Evolutionary conservation across 92 coral and sea anemone species (phyloP), one percentile per base, ranked within the genome.

Genomic region (Phymanthus crucifer): DNA sequence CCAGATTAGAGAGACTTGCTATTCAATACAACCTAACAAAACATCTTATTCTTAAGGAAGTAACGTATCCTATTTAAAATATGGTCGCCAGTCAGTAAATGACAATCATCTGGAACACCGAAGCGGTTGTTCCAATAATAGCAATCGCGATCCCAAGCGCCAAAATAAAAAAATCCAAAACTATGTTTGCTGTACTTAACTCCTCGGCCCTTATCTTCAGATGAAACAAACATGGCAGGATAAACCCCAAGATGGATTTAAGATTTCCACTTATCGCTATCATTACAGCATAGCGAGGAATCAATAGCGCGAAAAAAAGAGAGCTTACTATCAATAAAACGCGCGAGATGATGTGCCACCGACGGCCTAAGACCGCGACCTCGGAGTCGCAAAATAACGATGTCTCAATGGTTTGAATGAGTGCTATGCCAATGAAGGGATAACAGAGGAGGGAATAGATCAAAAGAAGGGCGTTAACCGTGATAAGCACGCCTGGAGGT

Each of bases 241-340:
- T 72, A 57, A 80, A 58, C 14, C 78, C 84, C 17, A 72, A 32
- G 29, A 71, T 43, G 1, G 84, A 76, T 31, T 58, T 72, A 24
- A 80, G 78, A 57, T 31, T 80, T 0, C 84, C 84, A 19, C 84
- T 80, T 12, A 87, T 70, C 0, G 86, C 83, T 73, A 82, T 76
- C 29, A 88, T 72, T 14, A 84, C 86, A 5, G 86, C 88, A 46
- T 84, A 88, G 33, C 86, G 83, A 12, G 92, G 89, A 50, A 88
- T 54, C 11, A 81, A 68, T 48, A 79, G 40, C 4, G 92, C 92
- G 0, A 75, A 74, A 5, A 83, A 66, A 6, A 85, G 34, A 21
- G 92, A 80, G 0, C 77, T 47, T 17, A 84, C 38, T 50, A 76
- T 75, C 27, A 82, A 68, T 6, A 52, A 21, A 4, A 88, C 14